phyloP scores from a whole-genome alignment of 2,113 vertebrate genomes.

The Crypturellus undulatus region DNA sequence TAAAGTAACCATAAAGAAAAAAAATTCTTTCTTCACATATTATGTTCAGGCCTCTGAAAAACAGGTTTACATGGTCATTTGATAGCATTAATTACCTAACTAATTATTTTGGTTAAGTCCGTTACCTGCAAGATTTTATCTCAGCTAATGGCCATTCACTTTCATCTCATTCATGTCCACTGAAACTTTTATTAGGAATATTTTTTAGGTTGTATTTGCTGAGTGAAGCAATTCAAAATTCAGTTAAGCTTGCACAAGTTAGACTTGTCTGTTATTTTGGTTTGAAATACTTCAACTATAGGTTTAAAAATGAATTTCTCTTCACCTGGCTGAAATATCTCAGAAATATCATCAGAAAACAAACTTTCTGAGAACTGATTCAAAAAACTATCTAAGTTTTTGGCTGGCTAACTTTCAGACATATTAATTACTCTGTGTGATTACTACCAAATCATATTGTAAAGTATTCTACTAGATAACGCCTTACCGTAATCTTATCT shows the following conservation, averaged over 20 bases:
- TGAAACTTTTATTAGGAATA: neutral
- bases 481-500: neutral
- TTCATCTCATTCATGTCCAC: neutral
- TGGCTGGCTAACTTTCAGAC: neutral
- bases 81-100: neutral
- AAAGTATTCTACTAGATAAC: neutral
- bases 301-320: neutral
- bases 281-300: neutral
- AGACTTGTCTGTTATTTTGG: neutral
- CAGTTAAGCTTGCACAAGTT: neutral
- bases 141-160: neutral
- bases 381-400: neutral
- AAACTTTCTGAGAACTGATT: neutral
- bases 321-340: neutral
- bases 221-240: neutral
- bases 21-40: neutral
- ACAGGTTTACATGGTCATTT: neutral
- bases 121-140: neutral
- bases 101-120: neutral
- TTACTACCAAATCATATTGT: neutral
- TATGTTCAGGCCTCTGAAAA: neutral
- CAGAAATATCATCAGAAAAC: neutral
- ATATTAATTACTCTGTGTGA: rapidly evolving
- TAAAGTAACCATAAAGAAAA: neutral
- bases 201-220: neutral